Base-by-base conservation (phyloP, 2,797 vertebrate genomes). In the Atherinosoma microstoma region DNA sequence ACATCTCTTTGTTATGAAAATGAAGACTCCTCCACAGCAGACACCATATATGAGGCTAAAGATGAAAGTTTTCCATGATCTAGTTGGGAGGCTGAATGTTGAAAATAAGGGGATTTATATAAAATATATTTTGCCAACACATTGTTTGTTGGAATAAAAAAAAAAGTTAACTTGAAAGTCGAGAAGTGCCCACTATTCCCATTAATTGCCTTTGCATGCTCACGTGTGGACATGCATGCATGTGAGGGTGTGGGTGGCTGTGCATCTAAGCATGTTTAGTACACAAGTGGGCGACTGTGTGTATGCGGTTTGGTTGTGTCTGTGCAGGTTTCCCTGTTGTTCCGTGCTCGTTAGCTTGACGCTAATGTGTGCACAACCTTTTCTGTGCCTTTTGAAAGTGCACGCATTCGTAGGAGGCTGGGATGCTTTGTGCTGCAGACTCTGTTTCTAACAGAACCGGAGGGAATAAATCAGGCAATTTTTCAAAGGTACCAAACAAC, bases 361-460 rank as follows among this genome's bases (percentile, higher is more conserved):
- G 70, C 24, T 30, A 49, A 62, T 45, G 12, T 63, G 71, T 51
- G 42, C 29, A 27, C 30, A 24, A 56, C 54, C 40, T 62, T 60
- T 63, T 24, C 10, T 58, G 47, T 27, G 63, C 58, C 42, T 56
- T 49, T 5, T 61, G 60, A 64, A 73, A 64, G 29, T 16, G 57
- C 18, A 53, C 57, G 27, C 38, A 58, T 5, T 58, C 5, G 76
- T 49, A 67, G 5, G 81, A 68, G 79, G 58, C 76, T 58, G 84
- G 84, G 65, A 67, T 87, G 80, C 90, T 84, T 77, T 83, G 68
- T 83, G 77, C 70, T 84, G 77, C 79, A 73, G 72, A 82, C 83
- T 20, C 53, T n/a, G 42, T 67, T 82, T 87, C 68, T 62, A 79
- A 81, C 72, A 67, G 71, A 59, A 64, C 71, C 75, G 82, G 78